A percentile compares a stretch with the other conserved stretches of the same genome.
Conservation (phyloP, 2,888 invertebrate species). For the Malachius bipustulatus region DNA sequence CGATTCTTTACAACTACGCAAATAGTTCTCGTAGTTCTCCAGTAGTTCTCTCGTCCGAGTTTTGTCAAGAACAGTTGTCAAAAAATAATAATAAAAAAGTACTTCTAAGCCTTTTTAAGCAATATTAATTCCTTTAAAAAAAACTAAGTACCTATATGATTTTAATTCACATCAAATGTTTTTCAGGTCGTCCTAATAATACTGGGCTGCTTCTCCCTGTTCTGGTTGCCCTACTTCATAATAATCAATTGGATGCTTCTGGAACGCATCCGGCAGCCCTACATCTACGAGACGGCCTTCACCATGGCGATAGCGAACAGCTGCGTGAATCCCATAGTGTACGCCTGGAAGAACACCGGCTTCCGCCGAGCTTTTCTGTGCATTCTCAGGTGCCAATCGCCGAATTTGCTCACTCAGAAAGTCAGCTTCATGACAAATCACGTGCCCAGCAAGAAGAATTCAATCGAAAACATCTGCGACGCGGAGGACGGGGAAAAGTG, state of each 20-base stretch:
- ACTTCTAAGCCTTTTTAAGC: too few relatives aligned
- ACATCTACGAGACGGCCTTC: constrained; percentile 33
- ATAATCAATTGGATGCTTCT: constrained; percentile 36
- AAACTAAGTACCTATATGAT: too few relatives aligned
- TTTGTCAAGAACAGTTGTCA: too few relatives aligned
- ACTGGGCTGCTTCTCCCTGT: constrained; percentile 66
- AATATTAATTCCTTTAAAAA: too few relatives aligned
- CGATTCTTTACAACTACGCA: too few relatives aligned
- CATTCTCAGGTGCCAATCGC: constrained; percentile 52
- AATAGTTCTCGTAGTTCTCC: too few relatives aligned
- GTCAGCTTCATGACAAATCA: constrained; percentile 40
- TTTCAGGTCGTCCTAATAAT: constrained; percentile 66
- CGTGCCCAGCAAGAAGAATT: constrained; percentile 41
- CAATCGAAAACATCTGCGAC: constrained; percentile 40
- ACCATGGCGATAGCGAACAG: constrained; percentile 68
- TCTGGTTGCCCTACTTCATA: constrained; percentile 70
- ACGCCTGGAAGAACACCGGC: constrained; percentile 74
- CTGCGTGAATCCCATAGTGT: constrained; percentile 69
- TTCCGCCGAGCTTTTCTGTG: constrained; percentile 62
- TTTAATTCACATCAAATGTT: too few relatives aligned
- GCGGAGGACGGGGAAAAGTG: constrained; percentile 27
- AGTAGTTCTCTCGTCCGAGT: too few relatives aligned
- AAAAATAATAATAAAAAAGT: too few relatives aligned
- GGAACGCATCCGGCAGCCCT: constrained; percentile 18
- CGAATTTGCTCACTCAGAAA: constrained; percentile 39